phyloP scores from a whole-genome alignment of 2,113 vertebrate species.

The Ondatra zibethicus region DNA sequence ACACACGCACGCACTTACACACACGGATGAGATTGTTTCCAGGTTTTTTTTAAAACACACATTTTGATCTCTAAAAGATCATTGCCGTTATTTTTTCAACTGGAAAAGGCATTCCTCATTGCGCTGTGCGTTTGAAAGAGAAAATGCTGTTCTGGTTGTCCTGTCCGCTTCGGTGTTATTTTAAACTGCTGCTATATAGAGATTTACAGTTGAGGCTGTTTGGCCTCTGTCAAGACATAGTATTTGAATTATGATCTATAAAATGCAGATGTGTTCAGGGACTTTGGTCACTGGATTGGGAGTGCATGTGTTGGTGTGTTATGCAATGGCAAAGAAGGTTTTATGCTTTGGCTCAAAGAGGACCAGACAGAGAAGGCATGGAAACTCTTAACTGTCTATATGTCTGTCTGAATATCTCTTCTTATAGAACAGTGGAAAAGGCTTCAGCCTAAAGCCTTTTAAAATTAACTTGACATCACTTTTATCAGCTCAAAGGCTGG shows the following conservation, averaged over 20 bases:
- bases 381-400: conserved; percentile 81
- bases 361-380: conserved; percentile 76
- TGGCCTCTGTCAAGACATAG: conserved; percentile 75
- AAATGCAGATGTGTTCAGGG: conserved; percentile 79
- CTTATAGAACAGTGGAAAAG: conserved; percentile 82
- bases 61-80: conserved; percentile 73
- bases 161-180: conserved; percentile 60
- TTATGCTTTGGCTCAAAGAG: conserved; percentile 81
- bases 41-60: conserved; percentile 79
- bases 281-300: conserved; percentile 81
- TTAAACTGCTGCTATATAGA: conserved; percentile 75
- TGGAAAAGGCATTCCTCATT: conserved; percentile 73
- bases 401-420: conserved; percentile 80
- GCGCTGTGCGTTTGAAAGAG: conserved; percentile 67
- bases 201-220: conserved; percentile 78
- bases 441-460: conserved; percentile 83
- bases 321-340: conserved; percentile 85
- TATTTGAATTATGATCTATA: conserved; percentile 82
- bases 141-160: conserved; percentile 76
- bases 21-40: conserved; percentile 87
- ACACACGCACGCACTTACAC: background rate
- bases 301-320: conserved; percentile 81
- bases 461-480: conserved; percentile 82
- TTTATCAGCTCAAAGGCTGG: conserved; percentile 78
- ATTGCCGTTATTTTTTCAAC: conserved; percentile 49